Evolutionary conservation across 64 coral and sea anemone genomes (phyloP).

Genomic region (Trachythela sp.): DNA sequence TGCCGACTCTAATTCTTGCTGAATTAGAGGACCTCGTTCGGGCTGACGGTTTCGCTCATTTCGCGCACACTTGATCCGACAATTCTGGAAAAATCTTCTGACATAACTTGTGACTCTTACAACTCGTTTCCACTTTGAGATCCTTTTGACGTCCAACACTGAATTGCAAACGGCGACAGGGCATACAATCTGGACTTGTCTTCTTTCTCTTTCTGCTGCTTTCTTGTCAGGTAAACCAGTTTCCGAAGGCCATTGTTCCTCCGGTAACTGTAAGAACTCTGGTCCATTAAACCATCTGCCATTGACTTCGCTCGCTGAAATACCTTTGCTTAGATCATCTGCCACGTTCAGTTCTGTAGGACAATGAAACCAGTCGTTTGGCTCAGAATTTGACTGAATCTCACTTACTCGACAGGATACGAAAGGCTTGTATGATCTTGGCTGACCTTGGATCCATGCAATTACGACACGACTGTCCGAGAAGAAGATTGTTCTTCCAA

Average conservation of each 20-base stretch:
- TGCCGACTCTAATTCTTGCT: too few species aligned
- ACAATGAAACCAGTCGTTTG: neutral
- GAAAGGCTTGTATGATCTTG: neutral
- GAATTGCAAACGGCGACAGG: neutral
- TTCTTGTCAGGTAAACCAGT: conserved; percentile 11
- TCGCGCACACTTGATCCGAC: neutral
- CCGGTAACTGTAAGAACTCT: neutral
- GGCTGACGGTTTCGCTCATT: neutral
- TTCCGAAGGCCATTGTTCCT: neutral
- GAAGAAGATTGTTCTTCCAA: neutral
- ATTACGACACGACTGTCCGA: conserved; percentile 6
- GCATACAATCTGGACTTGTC: neutral
- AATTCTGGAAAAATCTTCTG: neutral
- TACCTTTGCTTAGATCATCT: neutral
- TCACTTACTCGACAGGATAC: neutral
- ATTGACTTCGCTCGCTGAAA: neutral
- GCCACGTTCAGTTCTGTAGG: neutral
- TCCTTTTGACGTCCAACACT: neutral
- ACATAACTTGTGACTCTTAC: conserved; percentile 5
- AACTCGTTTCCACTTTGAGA: neutral
- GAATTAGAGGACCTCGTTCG: too few species aligned
- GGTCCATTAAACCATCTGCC: conserved; percentile 6
- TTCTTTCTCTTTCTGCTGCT: neutral
- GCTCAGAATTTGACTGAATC: neutral
- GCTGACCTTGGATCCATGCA: neutral